Evolutionary conservation across 2,797 vertebrate genomes (phyloP), one percentile per base, ranked within the genome.

Genomic region (Poeciliopsis paucimaculata): DNA sequence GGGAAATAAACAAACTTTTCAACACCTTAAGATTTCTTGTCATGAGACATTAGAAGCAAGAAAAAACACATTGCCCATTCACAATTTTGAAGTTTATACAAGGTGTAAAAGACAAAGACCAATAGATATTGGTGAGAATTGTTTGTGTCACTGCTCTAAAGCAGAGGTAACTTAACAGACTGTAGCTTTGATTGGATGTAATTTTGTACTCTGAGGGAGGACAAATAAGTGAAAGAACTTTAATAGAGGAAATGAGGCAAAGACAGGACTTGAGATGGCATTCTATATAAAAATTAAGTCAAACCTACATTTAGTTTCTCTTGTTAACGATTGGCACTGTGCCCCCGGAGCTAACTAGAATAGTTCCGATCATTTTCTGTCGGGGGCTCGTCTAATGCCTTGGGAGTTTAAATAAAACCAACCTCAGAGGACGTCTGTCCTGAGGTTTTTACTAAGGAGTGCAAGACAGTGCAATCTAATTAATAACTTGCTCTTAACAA

Each of bases 331-430:
- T 31, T 81, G 76, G 16, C 68, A 23, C 76, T 75, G 43, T 34
- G 72, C 34, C 49, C 71, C 2, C 41, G 0, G 71, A 79, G 83
- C 16, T 57, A 43, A 34, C 51, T 0, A 0, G 79, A 77, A 64
- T 39, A 78, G 75, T 60, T 68, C 73, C 62, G 72, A 79, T 82
- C 84, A 77, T 71, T 55, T 89, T 83, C 78, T 53, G 81, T 80
- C 62, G 78, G 83, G 79, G 80, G 77, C 76, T 78, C 60, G 41
- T 70, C 53, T 34, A 62, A 82, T 46, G 78, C 80, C 82, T 77
- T 34, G 88, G 88, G 91, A 91, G 89, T 89, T 92, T 88, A 90
- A 92, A 92, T 89, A 87, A 91, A 91, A 87, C 82, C 34, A 57
- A 90, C 89, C 90, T 92, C 93, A 80, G 83, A 90, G 87, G 84